phyloP scores from a whole-genome alignment of 2,113 vertebrate species.

The Chamaetylas fuelleborni region DNA sequence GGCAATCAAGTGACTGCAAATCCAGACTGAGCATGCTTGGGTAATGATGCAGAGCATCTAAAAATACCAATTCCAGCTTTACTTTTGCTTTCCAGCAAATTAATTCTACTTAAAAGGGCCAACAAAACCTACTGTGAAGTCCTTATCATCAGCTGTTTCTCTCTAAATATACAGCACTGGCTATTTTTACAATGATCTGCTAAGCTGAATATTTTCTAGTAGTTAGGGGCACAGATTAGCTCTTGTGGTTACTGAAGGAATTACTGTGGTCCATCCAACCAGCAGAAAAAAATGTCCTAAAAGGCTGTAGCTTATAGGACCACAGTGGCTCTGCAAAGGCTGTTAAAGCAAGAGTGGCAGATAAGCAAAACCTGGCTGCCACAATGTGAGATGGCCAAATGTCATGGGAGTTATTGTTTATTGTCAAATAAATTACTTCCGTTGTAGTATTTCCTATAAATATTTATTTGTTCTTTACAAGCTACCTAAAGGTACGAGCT shows the following conservation, averaged over 20 bases:
- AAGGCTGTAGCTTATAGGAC: neutral
- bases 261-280: neutral
- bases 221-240: neutral
- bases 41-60: neutral
- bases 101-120: neutral
- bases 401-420: neutral
- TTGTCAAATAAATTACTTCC: neutral
- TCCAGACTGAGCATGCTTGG: neutral
- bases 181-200: neutral
- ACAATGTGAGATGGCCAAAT: neutral
- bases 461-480: neutral
- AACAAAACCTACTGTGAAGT: neutral
- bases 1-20: neutral
- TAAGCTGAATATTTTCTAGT: neutral
- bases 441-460: neutral
- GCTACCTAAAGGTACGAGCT: neutral
- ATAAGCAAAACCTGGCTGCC: neutral
- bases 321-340: neutral
- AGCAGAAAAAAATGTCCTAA: neutral
- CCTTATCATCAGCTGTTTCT: neutral
- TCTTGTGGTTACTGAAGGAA: neutral
- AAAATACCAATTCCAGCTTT: neutral
- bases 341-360: neutral
- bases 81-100: neutral
- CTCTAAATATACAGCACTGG: neutral